These are phyloP conservation scores for Telmatherina bonti DNA, from an alignment of 2,797 vertebrate species.

Conservation along the genomic window DNA sequence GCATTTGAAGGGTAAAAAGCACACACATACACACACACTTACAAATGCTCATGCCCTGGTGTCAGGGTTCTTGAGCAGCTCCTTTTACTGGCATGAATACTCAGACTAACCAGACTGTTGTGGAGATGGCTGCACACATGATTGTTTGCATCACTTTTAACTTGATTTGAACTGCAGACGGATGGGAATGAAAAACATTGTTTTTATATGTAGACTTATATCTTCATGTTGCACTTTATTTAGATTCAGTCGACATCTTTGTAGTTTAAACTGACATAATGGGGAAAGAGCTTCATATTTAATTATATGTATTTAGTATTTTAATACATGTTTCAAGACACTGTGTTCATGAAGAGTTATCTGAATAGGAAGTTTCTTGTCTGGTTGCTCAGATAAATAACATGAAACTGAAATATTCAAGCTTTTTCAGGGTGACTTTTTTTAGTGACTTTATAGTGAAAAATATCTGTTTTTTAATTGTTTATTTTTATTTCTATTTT, in stretches of 20 bases:
- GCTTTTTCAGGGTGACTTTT: background rate
- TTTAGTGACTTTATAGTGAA: background rate
- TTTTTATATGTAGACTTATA: background rate
- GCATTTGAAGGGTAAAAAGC: slow-evolving; percentile 50
- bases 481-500: no score
- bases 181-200: background rate
- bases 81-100: slow-evolving; percentile 49
- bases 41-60: background rate
- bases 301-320: background rate
- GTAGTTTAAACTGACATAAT: background rate
- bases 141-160: slow-evolving; percentile 17
- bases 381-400: background rate
- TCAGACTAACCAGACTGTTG: slow-evolving; percentile 38
- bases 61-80: slow-evolving; percentile 59
- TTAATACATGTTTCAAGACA: background rate
- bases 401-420: background rate
- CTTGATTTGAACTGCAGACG: slow-evolving; percentile 14
- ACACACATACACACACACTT: slow-evolving; percentile 6
- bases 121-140: slow-evolving; percentile 40
- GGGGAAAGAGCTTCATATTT: background rate
- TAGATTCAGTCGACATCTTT: slow-evolving; percentile 31
- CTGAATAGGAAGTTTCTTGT: background rate
- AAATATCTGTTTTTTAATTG: background rate
- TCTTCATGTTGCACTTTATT: background rate
- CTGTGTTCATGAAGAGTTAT: background rate